Conservation (phyloP, 2,113 vertebrate genomes). For the Pelodiscus sinensis region DNA sequence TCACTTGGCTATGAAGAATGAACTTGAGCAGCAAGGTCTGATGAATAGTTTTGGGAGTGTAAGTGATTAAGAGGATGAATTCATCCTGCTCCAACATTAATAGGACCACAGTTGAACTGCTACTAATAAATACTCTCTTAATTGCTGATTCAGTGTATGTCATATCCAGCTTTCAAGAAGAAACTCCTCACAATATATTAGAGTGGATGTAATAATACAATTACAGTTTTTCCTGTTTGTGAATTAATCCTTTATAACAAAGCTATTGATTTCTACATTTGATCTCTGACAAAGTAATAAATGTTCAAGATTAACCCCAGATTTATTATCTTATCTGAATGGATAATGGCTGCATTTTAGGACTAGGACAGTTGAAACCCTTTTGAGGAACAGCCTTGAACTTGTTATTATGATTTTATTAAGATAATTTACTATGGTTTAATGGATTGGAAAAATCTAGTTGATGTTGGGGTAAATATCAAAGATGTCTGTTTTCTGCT, state of each 20-base stretch:
- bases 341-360: neutral
- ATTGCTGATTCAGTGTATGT: neutral
- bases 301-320: neutral
- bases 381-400: neutral
- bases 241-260: neutral
- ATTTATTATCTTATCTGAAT: neutral
- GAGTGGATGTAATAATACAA: neutral
- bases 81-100: neutral
- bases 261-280: neutral
- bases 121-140: neutral
- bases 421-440: constrained; percentile 4
- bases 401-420: neutral
- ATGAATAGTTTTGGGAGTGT: neutral
- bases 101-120: neutral
- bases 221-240: neutral
- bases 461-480: neutral
- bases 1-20: neutral
- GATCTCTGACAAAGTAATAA: neutral
- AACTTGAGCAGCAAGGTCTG: constrained; percentile 6
- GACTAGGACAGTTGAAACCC: neutral
- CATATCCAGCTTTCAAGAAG: neutral
- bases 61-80: constrained; percentile 12
- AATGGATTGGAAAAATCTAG: neutral
- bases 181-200: neutral
- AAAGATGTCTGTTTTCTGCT: neutral